phyloP scores from a whole-genome alignment of 2,888 invertebrate species.

The Ptychoptera contaminata region DNA sequence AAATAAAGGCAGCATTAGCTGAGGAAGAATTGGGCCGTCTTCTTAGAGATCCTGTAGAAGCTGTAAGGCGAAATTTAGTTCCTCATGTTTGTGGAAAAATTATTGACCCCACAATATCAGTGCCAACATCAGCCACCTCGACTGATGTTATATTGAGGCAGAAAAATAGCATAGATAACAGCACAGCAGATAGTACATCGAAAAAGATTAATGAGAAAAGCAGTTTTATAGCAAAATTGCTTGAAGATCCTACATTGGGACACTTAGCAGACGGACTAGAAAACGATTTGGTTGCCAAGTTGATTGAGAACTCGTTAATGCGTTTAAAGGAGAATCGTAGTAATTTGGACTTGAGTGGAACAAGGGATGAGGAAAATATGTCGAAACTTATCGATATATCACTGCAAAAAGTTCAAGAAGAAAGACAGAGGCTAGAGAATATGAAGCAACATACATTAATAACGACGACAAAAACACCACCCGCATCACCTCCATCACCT shows the following conservation, averaged over 20 bases:
- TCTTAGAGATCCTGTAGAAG: conserved; percentile 57
- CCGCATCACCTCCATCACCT: neutral
- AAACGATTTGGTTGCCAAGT: conserved; percentile 42
- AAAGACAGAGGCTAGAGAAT: conserved; percentile 17
- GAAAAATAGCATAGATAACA: conserved; percentile 10
- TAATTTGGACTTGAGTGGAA: conserved; percentile 26
- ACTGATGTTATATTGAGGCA: neutral
- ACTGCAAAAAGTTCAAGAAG: conserved; percentile 27
- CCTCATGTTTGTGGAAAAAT: conserved; percentile 60
- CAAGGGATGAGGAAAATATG: conserved; percentile 32
- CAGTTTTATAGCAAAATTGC: conserved; percentile 40
- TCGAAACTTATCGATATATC: conserved; percentile 29
- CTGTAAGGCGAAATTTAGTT: conserved; percentile 54
- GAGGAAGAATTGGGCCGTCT: conserved; percentile 39
- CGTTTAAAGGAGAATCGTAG: conserved; percentile 34
- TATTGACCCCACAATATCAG: conserved; percentile 15
- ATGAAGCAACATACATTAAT: conserved; percentile 1
- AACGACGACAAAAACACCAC: too few species aligned
- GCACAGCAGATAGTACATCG: conserved; percentile 7
- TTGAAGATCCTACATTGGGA: conserved; percentile 47
- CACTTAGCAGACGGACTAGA: conserved; percentile 46
- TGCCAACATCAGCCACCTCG: neutral
- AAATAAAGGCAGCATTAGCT: neutral
- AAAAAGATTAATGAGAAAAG: conserved; percentile 25
- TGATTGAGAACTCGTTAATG: conserved; percentile 50